Conservation (phyloP, 30 jellyfish, hydroid and myxozoan genomes). For the Aurelia aurita region DNA sequence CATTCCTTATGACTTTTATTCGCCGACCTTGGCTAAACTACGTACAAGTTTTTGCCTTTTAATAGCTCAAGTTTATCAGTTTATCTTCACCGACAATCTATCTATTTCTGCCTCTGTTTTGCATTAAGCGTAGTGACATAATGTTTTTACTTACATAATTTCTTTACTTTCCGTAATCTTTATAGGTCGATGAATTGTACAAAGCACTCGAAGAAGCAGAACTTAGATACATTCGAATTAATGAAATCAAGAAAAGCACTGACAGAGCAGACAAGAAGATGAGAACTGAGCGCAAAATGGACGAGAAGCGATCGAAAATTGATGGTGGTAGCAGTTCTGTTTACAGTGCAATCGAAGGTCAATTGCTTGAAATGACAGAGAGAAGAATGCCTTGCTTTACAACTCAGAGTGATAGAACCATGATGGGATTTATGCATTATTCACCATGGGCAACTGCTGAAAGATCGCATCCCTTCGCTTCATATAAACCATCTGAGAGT, state of each 20-base stretch:
- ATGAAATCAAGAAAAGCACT: conserved; percentile 1
- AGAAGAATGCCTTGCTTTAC: conserved; percentile 13
- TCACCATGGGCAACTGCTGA: conserved; percentile 36
- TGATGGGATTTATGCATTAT: conserved; percentile 24
- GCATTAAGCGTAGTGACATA: too few relatives aligned
- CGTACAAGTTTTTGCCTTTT: too few relatives aligned
- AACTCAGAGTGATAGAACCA: background rate
- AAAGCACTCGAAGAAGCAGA: conserved; percentile 29
- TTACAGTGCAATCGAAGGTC: background rate
- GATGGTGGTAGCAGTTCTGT: background rate
- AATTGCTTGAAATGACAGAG: background rate
- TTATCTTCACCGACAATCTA: too few relatives aligned
- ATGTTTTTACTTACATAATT: too few relatives aligned
- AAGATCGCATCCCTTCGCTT: conserved; percentile 2
- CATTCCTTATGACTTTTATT: too few relatives aligned
- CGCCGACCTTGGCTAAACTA: too few relatives aligned
- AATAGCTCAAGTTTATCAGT: too few relatives aligned
- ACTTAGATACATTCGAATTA: background rate
- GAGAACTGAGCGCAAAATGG: conserved; percentile 4
- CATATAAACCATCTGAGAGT: background rate
- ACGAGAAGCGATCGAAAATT: background rate
- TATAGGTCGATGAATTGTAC: conserved; percentile 9
- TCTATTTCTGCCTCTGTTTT: too few relatives aligned
- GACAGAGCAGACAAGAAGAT: background rate
- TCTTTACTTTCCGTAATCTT: too few relatives aligned